Evolutionary conservation across 2,113 vertebrate genomes (phyloP).

Genomic region (Zapus hudsonius): DNA sequence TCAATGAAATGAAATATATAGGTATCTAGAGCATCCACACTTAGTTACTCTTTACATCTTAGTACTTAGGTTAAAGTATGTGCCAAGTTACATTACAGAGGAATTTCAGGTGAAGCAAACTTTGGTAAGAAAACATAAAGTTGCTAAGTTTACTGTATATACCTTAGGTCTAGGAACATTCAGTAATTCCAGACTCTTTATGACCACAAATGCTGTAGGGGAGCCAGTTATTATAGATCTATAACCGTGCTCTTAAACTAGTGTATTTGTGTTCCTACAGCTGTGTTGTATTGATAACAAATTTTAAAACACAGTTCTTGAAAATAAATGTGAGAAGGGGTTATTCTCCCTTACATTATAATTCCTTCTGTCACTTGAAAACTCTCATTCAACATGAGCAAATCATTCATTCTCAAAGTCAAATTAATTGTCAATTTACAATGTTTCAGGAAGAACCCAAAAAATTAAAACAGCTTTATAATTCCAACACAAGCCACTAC

Average conservation of each 20-base stretch:
- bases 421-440: conserved; percentile 40
- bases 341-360: background rate
- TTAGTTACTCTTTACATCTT: background rate
- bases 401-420: background rate
- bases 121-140: background rate
- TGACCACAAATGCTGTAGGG: background rate
- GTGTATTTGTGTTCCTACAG: background rate
- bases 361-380: background rate
- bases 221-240: background rate
- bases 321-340: background rate
- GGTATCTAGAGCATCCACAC: background rate
- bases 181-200: background rate
- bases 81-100: background rate
- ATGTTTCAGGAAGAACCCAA: background rate
- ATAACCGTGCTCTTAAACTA: background rate
- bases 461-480: conserved; percentile 30
- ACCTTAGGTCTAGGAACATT: background rate
- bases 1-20: background rate
- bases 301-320: background rate
- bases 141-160: background rate
- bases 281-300: background rate
- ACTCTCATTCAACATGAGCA: background rate
- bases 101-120: background rate
- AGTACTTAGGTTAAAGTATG: background rate
- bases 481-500: conserved; percentile 23